Base-by-base conservation (phyloP, 2,113 vertebrate genomes). In the Mastomys natalensis region DNA sequence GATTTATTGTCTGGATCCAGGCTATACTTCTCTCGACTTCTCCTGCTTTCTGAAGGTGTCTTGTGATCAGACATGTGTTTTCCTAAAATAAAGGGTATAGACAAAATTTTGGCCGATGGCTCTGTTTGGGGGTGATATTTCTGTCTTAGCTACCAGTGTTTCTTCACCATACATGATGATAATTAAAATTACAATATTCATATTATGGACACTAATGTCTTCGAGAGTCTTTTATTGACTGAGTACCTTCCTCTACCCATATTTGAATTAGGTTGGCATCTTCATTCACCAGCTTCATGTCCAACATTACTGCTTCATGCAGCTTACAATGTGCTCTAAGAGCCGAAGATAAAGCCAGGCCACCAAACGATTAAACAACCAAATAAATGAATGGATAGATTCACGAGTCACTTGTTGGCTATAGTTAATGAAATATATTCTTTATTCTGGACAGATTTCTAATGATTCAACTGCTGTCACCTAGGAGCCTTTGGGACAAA, bases 81-180 rank as follows among this genome's bases (percentile, higher is more conserved):
- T 96, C 95, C 77, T 95, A 80, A 94, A 98, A 98, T 98, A 97
- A 98, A 98, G 80, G 55, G 9, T 45, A 64, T 31, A 76, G 31
- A 60, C 37, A 24, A 21, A 51, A 53, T 85, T 51, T 21, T 89
- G 70, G 48, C 62, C 82, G 22, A 37, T 92, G 85, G 85, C 70
- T 93, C 76, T 68, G 66, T 90, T 86, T 86, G 40, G 53, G n/a
- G 60, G 37, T 40, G 40, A 2, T n/a, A 16, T 81, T 31, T 76
- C 72, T 91, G 51, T 26, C 76, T 89, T 72, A 80, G 72, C 2
- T 24, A 70, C 6, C 48, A n/a, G 13, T 53, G 81, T 94, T 94
- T 89, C 37, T 53, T 81, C 9, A 45, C 31, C 10, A 13, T 92
- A 55, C 66, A 76, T n/a, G 48, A n/a, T 91, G 22, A 80, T 91